Conservation (phyloP, 2,797 vertebrate genomes). For the Macropodus opercularis region DNA sequence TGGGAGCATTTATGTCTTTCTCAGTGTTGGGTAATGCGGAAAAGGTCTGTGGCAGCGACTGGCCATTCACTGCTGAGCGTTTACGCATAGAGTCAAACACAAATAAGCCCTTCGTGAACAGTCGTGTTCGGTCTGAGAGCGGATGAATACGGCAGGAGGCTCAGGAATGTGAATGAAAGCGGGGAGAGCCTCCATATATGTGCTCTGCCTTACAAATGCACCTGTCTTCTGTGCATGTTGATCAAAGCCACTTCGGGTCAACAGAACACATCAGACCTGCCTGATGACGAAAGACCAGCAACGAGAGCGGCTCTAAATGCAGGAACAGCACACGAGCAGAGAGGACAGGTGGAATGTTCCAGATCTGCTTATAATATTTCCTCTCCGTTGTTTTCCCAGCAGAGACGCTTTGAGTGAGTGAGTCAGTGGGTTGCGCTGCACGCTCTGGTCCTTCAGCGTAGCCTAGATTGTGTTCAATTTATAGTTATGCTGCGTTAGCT, state of each 20-base stretch:
- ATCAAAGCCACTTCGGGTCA: constrained; percentile 31
- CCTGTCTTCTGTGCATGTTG: constrained; percentile 24
- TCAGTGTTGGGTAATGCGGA: background rate
- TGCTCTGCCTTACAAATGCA: constrained; percentile 15
- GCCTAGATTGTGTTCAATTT: no score
- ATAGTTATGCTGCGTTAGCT: constrained; percentile 49
- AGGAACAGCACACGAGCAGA: constrained; percentile 34
- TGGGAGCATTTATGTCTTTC: constrained; percentile 7
- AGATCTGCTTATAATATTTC: no score
- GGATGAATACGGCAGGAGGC: constrained; percentile 55
- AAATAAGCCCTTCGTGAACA: constrained; percentile 62
- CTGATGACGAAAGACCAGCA: constrained; percentile 41
- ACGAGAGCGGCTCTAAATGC: constrained; percentile 58
- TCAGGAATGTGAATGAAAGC: constrained; percentile 50
- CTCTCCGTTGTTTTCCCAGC: no score
- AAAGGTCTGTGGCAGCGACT: constrained; percentile 23
- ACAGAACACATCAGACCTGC: constrained; percentile 18
- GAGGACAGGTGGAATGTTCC: constrained; percentile 41
- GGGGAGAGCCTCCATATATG: constrained; percentile 34
- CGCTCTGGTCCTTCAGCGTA: no score
- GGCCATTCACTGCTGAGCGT: constrained; percentile 48
- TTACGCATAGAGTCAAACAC: constrained; percentile 64
- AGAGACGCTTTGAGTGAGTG: no score
- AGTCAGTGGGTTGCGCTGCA: no score
- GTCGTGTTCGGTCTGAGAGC: constrained; percentile 64